These are phyloP conservation scores for Aethes cnicana DNA, from an alignment of 2,888 invertebrate genomes.

Conservation along the genomic window DNA sequence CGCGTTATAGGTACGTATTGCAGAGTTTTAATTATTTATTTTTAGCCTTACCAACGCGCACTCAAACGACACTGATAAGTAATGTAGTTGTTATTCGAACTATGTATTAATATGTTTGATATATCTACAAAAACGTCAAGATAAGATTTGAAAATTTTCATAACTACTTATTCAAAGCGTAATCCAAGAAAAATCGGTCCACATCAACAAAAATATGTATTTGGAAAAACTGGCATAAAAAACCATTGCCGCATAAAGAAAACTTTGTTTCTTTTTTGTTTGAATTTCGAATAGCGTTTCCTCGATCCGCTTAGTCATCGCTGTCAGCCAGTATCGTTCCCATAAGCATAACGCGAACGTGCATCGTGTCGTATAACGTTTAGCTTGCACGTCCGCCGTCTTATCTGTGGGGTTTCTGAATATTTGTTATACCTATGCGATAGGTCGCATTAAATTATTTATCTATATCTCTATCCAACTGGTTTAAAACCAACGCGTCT, in stretches of 20 bases:
- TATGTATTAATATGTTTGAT: no score
- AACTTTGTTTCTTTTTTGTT: conserved; percentile 7
- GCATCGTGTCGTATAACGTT: conserved; percentile 3
- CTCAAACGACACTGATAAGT: no score
- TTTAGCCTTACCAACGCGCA: no score
- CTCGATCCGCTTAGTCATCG: conserved; percentile 21
- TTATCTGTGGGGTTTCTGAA: conserved; percentile 14
- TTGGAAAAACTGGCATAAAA: no score
- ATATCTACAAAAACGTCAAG: no score
- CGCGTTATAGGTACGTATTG: no score
- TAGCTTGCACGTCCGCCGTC: background rate
- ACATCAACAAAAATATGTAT: no score
- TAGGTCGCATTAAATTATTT: conserved; percentile 13
- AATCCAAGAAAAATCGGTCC: no score
- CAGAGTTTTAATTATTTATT: no score
- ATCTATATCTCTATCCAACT: conserved; percentile 10
- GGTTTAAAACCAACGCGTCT: background rate
- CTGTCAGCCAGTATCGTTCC: conserved; percentile 5
- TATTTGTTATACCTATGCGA: conserved; percentile 5
- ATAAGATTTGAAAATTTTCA: no score
- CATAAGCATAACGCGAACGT: conserved; percentile 1
- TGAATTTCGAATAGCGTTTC: conserved; percentile 15
- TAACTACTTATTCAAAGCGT: no score
- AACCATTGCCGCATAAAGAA: background rate
- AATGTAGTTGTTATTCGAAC: no score